Conservation (phyloP, 2,888 invertebrate genomes). For the Mesorhabditis spiculigera region DNA sequence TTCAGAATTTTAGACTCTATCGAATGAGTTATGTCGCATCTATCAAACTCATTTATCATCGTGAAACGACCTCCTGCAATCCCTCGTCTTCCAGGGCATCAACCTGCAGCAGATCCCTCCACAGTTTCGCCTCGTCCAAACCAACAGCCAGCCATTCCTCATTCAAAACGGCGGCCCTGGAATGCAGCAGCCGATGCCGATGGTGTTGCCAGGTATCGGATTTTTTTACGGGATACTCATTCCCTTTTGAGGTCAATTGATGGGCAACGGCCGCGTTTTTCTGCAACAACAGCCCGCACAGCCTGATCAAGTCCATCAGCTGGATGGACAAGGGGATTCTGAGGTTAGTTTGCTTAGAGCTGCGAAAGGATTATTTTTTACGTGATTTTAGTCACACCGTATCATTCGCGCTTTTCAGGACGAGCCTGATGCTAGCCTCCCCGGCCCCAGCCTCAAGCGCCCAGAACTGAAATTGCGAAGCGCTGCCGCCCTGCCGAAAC, state of each 20-base stretch:
- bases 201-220: neutral
- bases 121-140: neutral
- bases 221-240: neutral
- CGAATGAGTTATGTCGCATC: too few relatives aligned
- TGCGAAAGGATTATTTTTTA: too few relatives aligned
- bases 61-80: too few relatives aligned
- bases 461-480: neutral
- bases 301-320: constrained; percentile 29
- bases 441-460: neutral
- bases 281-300: neutral
- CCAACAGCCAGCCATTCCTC: neutral
- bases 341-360: neutral
- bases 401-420: constrained; percentile 1
- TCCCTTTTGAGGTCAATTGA: neutral
- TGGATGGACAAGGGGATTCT: constrained; percentile 35
- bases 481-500: neutral
- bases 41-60: too few relatives aligned
- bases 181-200: neutral
- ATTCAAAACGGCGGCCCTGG: neutral
- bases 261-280: neutral
- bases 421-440: neutral
- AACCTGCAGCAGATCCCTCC: too few relatives aligned
- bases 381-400: too few relatives aligned
- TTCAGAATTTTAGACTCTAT: too few relatives aligned
- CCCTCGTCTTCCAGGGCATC: too few relatives aligned